phyloP scores from a whole-genome alignment of 2,888 invertebrate genomes.

The Salticus scenicus region DNA sequence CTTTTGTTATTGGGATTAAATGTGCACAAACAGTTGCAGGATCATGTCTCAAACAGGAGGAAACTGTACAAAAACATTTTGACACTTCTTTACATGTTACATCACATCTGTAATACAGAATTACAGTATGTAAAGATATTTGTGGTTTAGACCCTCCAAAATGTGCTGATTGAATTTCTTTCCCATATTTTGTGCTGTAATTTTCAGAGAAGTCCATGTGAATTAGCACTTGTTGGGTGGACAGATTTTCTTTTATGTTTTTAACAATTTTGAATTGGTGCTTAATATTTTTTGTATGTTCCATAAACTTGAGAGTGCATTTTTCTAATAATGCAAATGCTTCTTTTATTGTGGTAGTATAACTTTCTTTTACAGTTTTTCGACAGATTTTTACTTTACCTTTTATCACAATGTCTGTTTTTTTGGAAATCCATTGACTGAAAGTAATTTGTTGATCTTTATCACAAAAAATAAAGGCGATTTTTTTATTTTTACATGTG shows the following conservation, averaged over 20 bases:
- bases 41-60: background rate
- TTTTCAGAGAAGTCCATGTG: too few species aligned
- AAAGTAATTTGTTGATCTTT: too few species aligned
- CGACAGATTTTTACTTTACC: too few species aligned
- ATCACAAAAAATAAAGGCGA: background rate
- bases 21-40: background rate
- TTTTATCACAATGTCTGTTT: background rate
- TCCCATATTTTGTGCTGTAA: background rate
- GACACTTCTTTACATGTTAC: background rate
- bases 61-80: background rate
- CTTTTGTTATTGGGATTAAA: background rate
- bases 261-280: background rate
- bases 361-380: too few species aligned
- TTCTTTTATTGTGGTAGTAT: too few species aligned
- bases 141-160: background rate
- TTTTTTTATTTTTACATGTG: background rate
- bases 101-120: background rate
- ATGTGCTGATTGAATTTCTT: background rate
- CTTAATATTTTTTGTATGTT: background rate
- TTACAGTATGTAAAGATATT: background rate
- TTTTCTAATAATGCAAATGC: too few species aligned
- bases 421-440: too few species aligned
- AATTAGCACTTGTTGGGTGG: too few species aligned
- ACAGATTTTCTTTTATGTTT: background rate
- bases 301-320: background rate